Evolutionary conservation across 1,140 invertebrate genomes (phyloP), one percentile per base, ranked within the genome.

Genomic region (Trichonephila clavipes): DNA sequence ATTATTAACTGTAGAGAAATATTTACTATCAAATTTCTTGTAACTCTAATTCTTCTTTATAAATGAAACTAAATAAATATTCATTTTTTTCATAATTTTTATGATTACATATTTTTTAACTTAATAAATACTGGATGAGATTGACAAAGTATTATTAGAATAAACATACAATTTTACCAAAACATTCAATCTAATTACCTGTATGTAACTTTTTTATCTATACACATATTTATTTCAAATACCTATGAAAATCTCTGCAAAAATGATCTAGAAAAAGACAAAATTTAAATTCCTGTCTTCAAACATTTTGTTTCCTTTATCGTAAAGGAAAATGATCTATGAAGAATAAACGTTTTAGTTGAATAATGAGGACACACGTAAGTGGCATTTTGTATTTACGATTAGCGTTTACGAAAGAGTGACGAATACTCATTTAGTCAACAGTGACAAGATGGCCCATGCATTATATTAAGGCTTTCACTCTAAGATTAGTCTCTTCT

Each of bases 301-400:
- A 77, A 77, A 34, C 69, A 77, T 28, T 77, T 77, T 77, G 69
- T 16, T 77, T 77, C 69, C 34, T 28, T 34, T 34, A 77, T 34
- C 14, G 14, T 3, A 34, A 3, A 40, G 28, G 69, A 77, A 77
- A 77, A 28, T 77, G 69, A 77, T 77, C 16, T 34, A 69, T n/a
- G n/a, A 69, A 21, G n/a, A 69, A 21, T 69, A 77, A 77, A 24
- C 14, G 40, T 77, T 77, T 77, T 77, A 18, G 69, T 28, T 77
- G 69, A 77, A 16, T 77, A 77, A 77, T 34, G 28, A 77, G 34
- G 69, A 77, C 69, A 77, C 69, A 16, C 28, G 12, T 28, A 77
- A 77, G 28, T 77, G 69, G 28, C 69, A 77, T 77, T 77, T 77
- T 34, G 69, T 28, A 77, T 77, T 77, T 18, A 77, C 6, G 69